Evolutionary conservation across 2,797 vertebrate species (phyloP).

Genomic region (Semotilus atromaculatus): DNA sequence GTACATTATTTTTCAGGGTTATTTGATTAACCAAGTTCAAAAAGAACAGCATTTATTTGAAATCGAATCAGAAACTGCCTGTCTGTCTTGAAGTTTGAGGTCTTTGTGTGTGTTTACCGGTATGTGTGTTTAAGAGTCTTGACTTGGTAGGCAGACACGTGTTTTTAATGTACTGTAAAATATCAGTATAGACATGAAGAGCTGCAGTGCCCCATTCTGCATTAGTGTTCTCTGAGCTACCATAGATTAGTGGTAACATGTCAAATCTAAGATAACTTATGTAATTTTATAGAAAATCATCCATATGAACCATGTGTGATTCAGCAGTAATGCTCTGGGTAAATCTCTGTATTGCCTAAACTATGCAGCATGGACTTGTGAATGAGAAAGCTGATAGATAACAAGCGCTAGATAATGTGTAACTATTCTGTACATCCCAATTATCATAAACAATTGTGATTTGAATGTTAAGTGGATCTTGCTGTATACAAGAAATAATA

Average conservation of each 20-base stretch:
- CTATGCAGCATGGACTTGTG: not conserved
- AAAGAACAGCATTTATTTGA: not conserved
- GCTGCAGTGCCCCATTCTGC: not conserved
- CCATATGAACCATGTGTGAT: not conserved
- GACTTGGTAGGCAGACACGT: not conserved
- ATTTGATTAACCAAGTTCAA: not conserved
- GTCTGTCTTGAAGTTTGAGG: not conserved
- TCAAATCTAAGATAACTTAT: not conserved
- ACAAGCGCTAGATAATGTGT: not conserved
- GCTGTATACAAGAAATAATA: not conserved
- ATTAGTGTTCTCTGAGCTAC: not conserved
- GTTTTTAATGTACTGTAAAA: not conserved
- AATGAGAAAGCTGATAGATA: not conserved
- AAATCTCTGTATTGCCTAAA: too few species aligned
- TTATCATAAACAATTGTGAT: not conserved
- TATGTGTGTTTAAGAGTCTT: not conserved
- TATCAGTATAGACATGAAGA: slow-evolving; percentile 3
- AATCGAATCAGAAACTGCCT: not conserved
- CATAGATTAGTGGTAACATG: not conserved
- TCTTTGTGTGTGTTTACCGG: not conserved
- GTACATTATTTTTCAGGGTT: not conserved
- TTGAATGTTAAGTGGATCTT: not conserved
- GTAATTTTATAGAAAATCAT: not conserved
- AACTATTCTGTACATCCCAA: not conserved
- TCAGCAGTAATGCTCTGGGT: not conserved